A percentile compares a stretch with the other conserved stretches of the same genome.
phyloP scores from a whole-genome alignment of 2,888 invertebrate genomes.

The Xestia c-nigrum region DNA sequence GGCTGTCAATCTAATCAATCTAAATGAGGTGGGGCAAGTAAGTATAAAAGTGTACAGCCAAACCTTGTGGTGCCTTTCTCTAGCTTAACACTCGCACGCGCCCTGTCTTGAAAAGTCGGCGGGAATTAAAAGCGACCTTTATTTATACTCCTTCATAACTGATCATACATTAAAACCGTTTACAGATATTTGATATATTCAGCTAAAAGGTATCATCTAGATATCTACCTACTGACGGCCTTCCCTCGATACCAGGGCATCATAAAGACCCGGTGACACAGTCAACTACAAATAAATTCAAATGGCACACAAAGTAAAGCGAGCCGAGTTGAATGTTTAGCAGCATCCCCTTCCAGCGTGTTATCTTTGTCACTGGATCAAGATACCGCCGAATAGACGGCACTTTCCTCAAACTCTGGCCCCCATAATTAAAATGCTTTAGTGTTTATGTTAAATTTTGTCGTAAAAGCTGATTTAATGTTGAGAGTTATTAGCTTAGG shows the following conservation, averaged over 20 bases:
- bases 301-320: constrained; percentile 48
- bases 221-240: neutral
- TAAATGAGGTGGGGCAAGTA: neutral
- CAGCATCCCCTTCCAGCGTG: constrained; percentile 51
- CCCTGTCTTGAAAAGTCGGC: neutral
- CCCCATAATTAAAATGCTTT: constrained; percentile 65
- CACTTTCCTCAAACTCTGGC: constrained; percentile 56
- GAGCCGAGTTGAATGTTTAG: constrained; percentile 45
- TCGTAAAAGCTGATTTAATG: constrained; percentile 62
- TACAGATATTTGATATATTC: neutral
- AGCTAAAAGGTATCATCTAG: neutral
- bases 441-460: constrained; percentile 64
- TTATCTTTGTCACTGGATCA: constrained; percentile 60
- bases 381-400: constrained; percentile 53
- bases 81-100: neutral
- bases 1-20: neutral
- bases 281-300: constrained; percentile 43
- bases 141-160: neutral
- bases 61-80: neutral
- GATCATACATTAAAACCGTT: neutral
- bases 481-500: constrained; percentile 55
- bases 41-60: neutral
- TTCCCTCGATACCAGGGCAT: neutral
- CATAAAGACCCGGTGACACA: constrained; percentile 25
- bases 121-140: neutral